These are phyloP conservation scores for Hydropsyche betteni DNA, from an alignment of 2,888 invertebrate species.

Conservation along the genomic window DNA sequence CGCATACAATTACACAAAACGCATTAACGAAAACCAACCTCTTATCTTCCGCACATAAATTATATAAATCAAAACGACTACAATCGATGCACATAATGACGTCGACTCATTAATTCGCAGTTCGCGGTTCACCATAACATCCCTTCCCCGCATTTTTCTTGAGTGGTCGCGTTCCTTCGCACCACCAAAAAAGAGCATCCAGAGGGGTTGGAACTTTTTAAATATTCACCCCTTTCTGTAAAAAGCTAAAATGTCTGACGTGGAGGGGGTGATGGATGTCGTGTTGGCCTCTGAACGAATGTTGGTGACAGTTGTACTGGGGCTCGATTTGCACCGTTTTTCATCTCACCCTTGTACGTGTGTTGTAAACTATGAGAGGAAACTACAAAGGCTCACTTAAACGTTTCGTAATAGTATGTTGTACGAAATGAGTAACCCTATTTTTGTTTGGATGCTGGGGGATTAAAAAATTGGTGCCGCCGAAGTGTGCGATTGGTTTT, in stretches of 20 bases:
- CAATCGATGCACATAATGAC: slow-evolving; percentile 6
- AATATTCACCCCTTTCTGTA: slow-evolving; percentile 45
- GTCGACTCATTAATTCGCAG: slow-evolving; percentile 15
- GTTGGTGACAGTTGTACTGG: slow-evolving; percentile 42
- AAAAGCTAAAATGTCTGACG: background rate
- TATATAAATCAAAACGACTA: no score
- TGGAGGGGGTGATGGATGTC: slow-evolving; percentile 14
- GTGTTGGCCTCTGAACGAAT: slow-evolving; percentile 36
- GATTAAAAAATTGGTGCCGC: no score
- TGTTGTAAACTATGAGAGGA: background rate
- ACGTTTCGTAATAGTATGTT: slow-evolving; percentile 23
- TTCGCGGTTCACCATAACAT: slow-evolving; percentile 4
- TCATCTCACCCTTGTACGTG: slow-evolving; percentile 15
- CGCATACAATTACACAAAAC: no score
- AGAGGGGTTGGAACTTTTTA: slow-evolving; percentile 40
- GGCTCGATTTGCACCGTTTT: slow-evolving; percentile 25
- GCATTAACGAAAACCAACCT: no score
- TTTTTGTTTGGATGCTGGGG: background rate
- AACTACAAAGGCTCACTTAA: slow-evolving; percentile 20
- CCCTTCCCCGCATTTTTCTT: slow-evolving; percentile 7
- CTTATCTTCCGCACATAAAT: no score
- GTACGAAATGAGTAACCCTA: background rate
- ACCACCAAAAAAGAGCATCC: background rate
- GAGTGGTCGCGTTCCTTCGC: slow-evolving; percentile 28
- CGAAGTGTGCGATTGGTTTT: no score